A percentile compares a stretch with the other conserved stretches of the same genome.
Evolutionary conservation across 2,113 vertebrate species (phyloP).

Genomic region (Pyxicephalus adspersus): DNA sequence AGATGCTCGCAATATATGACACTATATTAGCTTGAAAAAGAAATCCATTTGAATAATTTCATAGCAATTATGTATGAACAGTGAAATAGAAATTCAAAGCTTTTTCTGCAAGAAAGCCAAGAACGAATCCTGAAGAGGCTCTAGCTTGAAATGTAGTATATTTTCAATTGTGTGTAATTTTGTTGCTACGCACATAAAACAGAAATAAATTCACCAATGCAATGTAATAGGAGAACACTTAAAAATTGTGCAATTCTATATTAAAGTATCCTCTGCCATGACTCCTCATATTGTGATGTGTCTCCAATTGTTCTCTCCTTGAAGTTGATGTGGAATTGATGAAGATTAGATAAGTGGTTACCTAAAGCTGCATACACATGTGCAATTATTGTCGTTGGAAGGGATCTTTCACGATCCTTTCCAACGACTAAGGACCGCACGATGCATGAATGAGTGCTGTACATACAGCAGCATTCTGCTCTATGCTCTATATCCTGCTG

Average conservation of each 20-base stretch:
- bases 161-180: constrained; percentile 44
- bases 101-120: neutral
- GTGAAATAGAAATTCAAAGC: neutral
- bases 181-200: constrained; percentile 35
- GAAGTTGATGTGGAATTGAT: neutral
- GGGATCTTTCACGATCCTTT: too few relatives aligned
- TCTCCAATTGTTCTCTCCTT: neutral
- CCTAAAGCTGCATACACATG: too few relatives aligned
- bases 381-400: too few relatives aligned
- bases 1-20: neutral
- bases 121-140: constrained; percentile 18
- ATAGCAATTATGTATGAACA: constrained; percentile 1
- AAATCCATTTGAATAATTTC: constrained; percentile 8
- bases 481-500: too few relatives aligned
- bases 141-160: neutral
- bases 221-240: constrained; percentile 18
- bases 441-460: too few relatives aligned
- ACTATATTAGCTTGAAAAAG: neutral
- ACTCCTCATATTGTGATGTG: neutral
- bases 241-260: neutral
- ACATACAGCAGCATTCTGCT: too few relatives aligned
- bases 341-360: too few relatives aligned
- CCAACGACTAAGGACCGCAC: too few relatives aligned
- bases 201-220: constrained; percentile 19
- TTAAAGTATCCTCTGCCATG: neutral